Evolutionary conservation across 2,888 invertebrate species (phyloP).

Genomic region (Chymomyza procnemis): DNA sequence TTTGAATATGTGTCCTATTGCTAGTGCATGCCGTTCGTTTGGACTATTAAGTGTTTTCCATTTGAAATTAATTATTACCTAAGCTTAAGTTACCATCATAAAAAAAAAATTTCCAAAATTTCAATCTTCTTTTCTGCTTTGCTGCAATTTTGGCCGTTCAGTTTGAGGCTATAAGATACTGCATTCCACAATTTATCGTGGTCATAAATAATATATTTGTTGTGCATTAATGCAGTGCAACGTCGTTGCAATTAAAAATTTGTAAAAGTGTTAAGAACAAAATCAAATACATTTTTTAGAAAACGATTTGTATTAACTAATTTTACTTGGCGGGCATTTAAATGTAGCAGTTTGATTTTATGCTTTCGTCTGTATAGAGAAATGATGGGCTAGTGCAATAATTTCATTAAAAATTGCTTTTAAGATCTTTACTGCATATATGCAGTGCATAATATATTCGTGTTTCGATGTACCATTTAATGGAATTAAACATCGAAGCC

Average conservation of each 20-base stretch:
- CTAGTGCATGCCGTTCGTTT: slow-evolving; percentile 56
- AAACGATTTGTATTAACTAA: slow-evolving; percentile 2
- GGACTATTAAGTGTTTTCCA: slow-evolving; percentile 60
- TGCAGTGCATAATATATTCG: not conserved
- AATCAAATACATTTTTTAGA: slow-evolving; percentile 51
- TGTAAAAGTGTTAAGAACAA: slow-evolving; percentile 54
- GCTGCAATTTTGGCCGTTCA: too few relatives aligned
- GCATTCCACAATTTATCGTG: slow-evolving; percentile 74
- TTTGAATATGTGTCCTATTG: slow-evolving; percentile 27
- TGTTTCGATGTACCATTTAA: too few relatives aligned
- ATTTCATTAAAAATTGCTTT: not conserved
- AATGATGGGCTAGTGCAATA: not conserved
- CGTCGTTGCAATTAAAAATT: slow-evolving; percentile 5
- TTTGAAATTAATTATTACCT: slow-evolving; percentile 67
- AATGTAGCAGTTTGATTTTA: not conserved
- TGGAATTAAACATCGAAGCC: not conserved
- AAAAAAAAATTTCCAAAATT: slow-evolving; percentile 54
- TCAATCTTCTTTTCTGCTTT: slow-evolving; percentile 28
- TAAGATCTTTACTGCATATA: not conserved
- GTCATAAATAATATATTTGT: slow-evolving; percentile 40
- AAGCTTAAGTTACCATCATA: slow-evolving; percentile 61
- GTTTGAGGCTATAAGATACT: slow-evolving; percentile 32
- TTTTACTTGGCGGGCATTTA: not conserved
- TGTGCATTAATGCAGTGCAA: slow-evolving; percentile 22
- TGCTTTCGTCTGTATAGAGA: not conserved